A percentile compares a stretch with the other conserved stretches of the same genome.
These are phyloP conservation scores for Pteronotus mesoamericanus DNA, from an alignment of 2,797 vertebrate species.

Conservation along the genomic window DNA sequence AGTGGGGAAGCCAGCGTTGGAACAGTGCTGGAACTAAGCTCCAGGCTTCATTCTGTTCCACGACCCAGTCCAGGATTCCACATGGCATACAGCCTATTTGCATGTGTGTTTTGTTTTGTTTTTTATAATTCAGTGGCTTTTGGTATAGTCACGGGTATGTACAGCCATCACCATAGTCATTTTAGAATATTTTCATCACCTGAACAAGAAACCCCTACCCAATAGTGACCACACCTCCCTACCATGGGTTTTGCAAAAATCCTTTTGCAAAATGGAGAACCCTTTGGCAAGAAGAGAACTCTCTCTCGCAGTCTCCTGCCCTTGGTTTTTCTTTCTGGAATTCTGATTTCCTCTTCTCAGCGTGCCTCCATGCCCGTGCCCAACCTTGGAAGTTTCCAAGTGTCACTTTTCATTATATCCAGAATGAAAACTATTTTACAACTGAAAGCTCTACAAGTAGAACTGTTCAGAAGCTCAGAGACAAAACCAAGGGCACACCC, in stretches of 20 bases:
- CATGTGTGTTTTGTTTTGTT: background rate
- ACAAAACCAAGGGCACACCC: background rate
- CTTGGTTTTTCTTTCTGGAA: background rate
- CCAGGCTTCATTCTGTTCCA: background rate
- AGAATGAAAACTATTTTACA: background rate
- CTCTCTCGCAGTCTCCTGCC: background rate
- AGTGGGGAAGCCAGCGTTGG: accelerated
- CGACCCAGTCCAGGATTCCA: background rate
- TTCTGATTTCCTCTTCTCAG: background rate
- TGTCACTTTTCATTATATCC: background rate
- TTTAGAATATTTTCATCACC: background rate
- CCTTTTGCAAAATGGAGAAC: background rate
- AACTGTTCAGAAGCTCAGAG: background rate
- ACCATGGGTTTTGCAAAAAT: background rate
- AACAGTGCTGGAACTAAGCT: accelerated
- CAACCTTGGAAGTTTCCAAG: background rate
- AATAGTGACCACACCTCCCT: background rate
- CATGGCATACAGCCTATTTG: accelerated
- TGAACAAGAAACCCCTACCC: background rate
- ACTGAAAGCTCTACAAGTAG: background rate
- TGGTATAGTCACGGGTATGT: too few species aligned
- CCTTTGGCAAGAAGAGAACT: background rate
- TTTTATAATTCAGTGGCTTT: background rate
- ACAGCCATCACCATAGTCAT: background rate
- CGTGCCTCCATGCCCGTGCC: background rate